Evolutionary conservation across 2,797 vertebrate species (phyloP).

Genomic region (Emys orbicularis): DNA sequence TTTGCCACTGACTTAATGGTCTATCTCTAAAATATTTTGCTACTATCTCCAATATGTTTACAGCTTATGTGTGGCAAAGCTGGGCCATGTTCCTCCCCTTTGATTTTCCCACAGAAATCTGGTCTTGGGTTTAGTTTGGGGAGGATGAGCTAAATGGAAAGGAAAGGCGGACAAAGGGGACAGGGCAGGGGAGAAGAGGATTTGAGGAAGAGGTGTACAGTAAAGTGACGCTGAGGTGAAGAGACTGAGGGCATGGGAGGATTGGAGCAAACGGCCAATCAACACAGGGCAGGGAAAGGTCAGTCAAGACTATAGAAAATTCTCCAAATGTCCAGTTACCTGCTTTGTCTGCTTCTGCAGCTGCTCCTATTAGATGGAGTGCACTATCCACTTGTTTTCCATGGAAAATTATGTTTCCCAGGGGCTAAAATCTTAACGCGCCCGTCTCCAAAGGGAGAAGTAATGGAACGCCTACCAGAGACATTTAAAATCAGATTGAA

Average conservation of each 20-base stretch:
- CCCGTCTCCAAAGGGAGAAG: neutral
- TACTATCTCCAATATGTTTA: neutral
- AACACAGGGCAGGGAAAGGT: neutral
- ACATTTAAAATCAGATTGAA: neutral
- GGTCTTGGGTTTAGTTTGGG: neutral
- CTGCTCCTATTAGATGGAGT: neutral
- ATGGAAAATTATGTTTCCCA: neutral
- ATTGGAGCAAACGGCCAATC: neutral
- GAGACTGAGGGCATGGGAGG: neutral
- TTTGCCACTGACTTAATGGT: neutral
- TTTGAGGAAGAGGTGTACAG: neutral
- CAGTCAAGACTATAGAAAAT: neutral
- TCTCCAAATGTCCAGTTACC: neutral
- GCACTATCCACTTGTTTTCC: neutral
- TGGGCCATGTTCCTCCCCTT: neutral
- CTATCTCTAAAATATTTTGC: neutral
- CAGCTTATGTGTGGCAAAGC: neutral
- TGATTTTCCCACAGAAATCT: neutral
- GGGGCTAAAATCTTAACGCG: neutral
- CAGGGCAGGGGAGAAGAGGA: neutral
- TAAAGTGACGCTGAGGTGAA: neutral
- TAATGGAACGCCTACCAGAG: neutral
- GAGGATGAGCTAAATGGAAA: neutral
- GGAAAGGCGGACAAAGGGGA: neutral
- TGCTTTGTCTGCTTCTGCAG: neutral